These are phyloP conservation scores for Anoplius nigerrimus DNA, from an alignment of 2,888 invertebrate genomes.

Conservation along the genomic window DNA sequence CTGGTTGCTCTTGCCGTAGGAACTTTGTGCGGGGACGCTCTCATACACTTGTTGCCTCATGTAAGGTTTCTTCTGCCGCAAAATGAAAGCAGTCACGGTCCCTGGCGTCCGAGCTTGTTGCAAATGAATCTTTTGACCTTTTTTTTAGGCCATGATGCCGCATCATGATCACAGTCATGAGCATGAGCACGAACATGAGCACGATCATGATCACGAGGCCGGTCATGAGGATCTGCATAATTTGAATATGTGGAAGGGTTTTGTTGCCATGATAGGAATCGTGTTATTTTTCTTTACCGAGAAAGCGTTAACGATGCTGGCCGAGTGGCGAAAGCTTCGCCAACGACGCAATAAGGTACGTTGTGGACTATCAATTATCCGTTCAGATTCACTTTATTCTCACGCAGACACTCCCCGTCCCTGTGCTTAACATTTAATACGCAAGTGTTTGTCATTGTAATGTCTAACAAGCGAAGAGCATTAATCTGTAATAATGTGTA, in stretches of 20 bases:
- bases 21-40: conserved; percentile 92
- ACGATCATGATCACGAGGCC: conserved; percentile 33
- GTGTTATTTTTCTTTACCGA: conserved; percentile 94
- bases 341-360: conserved; percentile 83
- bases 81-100: not conserved
- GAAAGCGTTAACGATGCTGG: conserved; percentile 85
- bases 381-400: too few species aligned
- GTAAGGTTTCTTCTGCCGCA: conserved; percentile 76
- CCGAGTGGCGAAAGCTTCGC: conserved; percentile 87
- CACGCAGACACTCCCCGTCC: too few species aligned
- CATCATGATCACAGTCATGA: conserved; percentile 57
- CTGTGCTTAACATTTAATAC: too few species aligned
- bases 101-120: not conserved
- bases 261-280: conserved; percentile 88
- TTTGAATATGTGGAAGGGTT: conserved; percentile 89
- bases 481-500: not conserved
- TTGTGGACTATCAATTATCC: not conserved
- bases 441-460: too few species aligned
- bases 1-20: conserved; percentile 95
- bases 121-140: conserved; percentile 3
- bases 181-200: conserved; percentile 66
- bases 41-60: conserved; percentile 93
- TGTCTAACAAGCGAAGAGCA: not conserved
- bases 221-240: conserved; percentile 77
- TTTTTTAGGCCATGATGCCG: conserved; percentile 75